phyloP scores from a whole-genome alignment of 2,888 invertebrate genomes.

The Epirrita christyi region DNA sequence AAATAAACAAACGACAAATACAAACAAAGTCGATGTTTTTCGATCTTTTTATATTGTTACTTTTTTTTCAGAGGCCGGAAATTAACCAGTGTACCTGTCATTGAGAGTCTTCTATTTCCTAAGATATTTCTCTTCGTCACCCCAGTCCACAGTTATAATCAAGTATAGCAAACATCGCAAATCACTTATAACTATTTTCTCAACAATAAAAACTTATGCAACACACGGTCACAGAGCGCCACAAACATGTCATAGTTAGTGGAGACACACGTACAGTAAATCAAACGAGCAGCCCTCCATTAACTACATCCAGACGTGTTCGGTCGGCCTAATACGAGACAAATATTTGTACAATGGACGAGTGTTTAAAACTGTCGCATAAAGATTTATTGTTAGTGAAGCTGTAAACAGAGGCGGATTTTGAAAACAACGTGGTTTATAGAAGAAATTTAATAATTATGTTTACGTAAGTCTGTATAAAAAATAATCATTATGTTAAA shows the following conservation, averaged over 20 bases:
- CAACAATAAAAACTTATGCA: slow-evolving; percentile 20
- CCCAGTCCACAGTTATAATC: no score
- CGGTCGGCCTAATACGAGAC: slow-evolving; percentile 54
- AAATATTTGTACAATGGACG: slow-evolving; percentile 57
- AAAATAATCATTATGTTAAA: no score
- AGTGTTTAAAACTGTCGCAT: slow-evolving; percentile 56
- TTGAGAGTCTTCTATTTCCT: no score
- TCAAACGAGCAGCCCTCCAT: slow-evolving; percentile 46
- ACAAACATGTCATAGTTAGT: slow-evolving; percentile 43
- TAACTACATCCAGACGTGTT: slow-evolving; percentile 36
- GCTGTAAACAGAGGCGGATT: slow-evolving; percentile 33
- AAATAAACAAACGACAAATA: no score
- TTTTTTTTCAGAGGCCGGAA: no score
- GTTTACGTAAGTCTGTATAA: no score
- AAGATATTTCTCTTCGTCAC: no score
- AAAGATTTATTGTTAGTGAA: slow-evolving; percentile 50
- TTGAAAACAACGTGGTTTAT: slow-evolving; percentile 8
- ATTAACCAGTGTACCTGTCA: no score
- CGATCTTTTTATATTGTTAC: no score
- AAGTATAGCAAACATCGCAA: not conserved
- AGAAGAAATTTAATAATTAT: no score
- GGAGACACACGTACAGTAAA: slow-evolving; percentile 48
- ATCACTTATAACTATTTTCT: not conserved
- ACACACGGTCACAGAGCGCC: slow-evolving; percentile 24
- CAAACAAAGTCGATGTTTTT: no score